These are phyloP conservation scores for Acanthaster planci DNA, from an alignment of 35 echinoderm and acorn worm genomes.

Conservation along the genomic window DNA sequence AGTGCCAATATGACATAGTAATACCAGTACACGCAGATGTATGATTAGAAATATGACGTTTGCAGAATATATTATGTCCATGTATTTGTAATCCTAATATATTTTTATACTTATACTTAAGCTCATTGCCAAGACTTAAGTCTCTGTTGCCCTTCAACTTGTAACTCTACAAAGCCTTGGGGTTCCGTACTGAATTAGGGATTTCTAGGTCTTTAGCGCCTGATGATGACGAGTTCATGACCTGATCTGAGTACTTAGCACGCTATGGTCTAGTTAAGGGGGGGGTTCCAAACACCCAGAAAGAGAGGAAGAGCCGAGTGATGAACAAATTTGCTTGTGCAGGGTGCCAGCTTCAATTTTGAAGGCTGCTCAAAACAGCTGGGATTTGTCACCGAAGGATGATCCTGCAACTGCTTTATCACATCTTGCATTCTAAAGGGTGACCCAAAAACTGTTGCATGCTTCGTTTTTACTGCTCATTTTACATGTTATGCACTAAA, in stretches of 20 bases:
- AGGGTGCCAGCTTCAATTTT: conserved; percentile 8
- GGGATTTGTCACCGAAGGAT: neutral
- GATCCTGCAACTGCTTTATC: neutral
- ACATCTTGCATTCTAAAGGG: too few species aligned
- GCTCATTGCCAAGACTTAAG: neutral
- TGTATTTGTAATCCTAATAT: too few species aligned
- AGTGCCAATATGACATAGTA: too few species aligned
- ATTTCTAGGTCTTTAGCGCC: neutral
- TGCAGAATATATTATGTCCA: too few species aligned
- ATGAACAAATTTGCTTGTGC: conserved; percentile 22
- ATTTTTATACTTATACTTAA: too few species aligned
- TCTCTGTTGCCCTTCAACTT: neutral
- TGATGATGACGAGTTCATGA: conserved; percentile 29
- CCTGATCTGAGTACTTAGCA: conserved; percentile 16
- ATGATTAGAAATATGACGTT: too few species aligned
- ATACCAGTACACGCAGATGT: too few species aligned
- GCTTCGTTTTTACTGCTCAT: too few species aligned
- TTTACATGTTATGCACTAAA: too few species aligned
- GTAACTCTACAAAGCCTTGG: neutral
- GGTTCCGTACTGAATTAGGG: neutral
- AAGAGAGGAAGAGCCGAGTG: neutral
- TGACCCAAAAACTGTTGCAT: too few species aligned
- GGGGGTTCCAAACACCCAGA: neutral
- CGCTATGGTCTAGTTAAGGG: neutral
- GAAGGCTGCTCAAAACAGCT: neutral